phyloP scores from a whole-genome alignment of 2,113 vertebrate species.

The Syrmaticus mikado region DNA sequence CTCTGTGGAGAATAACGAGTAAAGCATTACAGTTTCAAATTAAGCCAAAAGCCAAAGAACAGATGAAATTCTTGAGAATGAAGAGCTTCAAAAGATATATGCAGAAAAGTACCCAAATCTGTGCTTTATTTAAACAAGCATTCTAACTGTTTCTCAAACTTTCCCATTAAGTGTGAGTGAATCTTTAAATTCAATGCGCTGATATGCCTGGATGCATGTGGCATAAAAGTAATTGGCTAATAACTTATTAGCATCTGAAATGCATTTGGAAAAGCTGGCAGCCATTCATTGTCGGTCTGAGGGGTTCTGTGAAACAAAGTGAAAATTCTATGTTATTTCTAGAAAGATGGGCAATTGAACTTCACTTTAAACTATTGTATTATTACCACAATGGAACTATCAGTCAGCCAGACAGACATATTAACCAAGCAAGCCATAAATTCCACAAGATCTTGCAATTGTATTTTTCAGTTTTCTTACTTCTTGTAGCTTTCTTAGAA shows the following conservation, averaged over 20 bases:
- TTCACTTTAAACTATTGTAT: slow-evolving; percentile 43
- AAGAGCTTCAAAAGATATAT: neutral
- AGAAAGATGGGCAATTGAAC: slow-evolving; percentile 55
- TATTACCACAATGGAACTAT: slow-evolving; percentile 47
- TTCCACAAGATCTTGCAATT: slow-evolving; percentile 27
- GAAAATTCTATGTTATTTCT: slow-evolving; percentile 35
- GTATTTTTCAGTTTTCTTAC: slow-evolving; percentile 45
- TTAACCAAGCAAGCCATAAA: slow-evolving; percentile 56
- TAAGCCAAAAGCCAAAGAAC: neutral
- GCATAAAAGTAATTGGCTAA: slow-evolving; percentile 54
- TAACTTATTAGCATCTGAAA: slow-evolving; percentile 45
- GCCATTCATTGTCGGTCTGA: slow-evolving; percentile 22
- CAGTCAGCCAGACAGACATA: slow-evolving; percentile 44
- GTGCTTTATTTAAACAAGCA: neutral
- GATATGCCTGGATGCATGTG: slow-evolving; percentile 1
- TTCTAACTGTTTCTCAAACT: neutral
- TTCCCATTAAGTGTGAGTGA: neutral
- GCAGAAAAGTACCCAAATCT: neutral
- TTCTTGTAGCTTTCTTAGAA: slow-evolving; percentile 37
- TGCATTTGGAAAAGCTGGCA: slow-evolving; percentile 22
- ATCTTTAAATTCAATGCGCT: neutral
- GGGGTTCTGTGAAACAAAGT: slow-evolving; percentile 33
- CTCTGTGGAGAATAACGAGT: neutral
- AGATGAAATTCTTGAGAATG: neutral
- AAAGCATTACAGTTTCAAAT: neutral